A percentile compares a stretch with the other conserved stretches of the same genome.
Evolutionary conservation across 2,113 vertebrate species (phyloP).

Genomic region (Bos taurus): ARS-UCD2.0 NC_037343.1:73854001-73854500

Average conservation of each 20-base stretch:
- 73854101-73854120: too few species aligned
- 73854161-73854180: background rate
- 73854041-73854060: background rate
- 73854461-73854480: background rate
- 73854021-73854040: background rate
- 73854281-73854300: accelerated
- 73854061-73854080: background rate
- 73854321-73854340: background rate
- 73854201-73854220: background rate
- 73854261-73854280: background rate
- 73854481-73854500: background rate
- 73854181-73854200: background rate
- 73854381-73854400: background rate
- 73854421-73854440: background rate
- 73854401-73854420: background rate
- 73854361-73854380: background rate
- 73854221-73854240: background rate
- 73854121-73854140: background rate
- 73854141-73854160: background rate
- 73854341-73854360: background rate
- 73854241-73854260: background rate
- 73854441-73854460: background rate
- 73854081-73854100: accelerated
- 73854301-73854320: background rate
- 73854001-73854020: background rate